Conservation (phyloP, 2,113 vertebrate species). For the Apteryx mantelli region DNA sequence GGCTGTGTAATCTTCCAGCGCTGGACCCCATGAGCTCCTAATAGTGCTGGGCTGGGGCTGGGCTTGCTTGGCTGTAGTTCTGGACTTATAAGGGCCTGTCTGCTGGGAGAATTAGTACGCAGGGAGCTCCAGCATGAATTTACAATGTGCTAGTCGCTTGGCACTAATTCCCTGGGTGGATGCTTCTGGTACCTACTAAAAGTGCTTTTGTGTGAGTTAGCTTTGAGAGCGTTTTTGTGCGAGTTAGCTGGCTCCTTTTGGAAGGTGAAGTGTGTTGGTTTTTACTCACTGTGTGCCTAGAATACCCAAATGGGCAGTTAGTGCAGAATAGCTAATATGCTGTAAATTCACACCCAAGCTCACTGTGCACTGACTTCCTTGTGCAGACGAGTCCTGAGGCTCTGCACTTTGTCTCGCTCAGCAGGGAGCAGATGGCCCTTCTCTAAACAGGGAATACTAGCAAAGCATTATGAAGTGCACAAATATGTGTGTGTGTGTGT, state of each 20-base stretch:
- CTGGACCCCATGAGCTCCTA: not conserved
- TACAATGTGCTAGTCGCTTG: not conserved
- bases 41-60: not conserved
- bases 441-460: not conserved
- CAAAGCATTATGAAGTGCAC: not conserved
- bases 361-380: not conserved
- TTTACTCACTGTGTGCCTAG: not conserved
- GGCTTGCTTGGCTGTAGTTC: not conserved
- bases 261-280: not conserved
- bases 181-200: not conserved
- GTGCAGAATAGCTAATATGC: not conserved
- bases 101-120: not conserved
- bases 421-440: conserved; percentile 44
- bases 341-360: conserved; percentile 35
- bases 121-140: not conserved
- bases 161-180: not conserved
- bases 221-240: not conserved
- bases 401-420: conserved; percentile 42
- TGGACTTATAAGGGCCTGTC: not conserved
- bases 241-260: not conserved
- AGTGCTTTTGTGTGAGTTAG: not conserved
- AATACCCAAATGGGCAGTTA: not conserved
- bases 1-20: not conserved
- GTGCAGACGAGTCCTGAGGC: not conserved
- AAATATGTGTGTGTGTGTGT: not conserved